Evolutionary conservation across 1,140 invertebrate species (phyloP).

Genomic region (Hypothenemus hampei): DNA sequence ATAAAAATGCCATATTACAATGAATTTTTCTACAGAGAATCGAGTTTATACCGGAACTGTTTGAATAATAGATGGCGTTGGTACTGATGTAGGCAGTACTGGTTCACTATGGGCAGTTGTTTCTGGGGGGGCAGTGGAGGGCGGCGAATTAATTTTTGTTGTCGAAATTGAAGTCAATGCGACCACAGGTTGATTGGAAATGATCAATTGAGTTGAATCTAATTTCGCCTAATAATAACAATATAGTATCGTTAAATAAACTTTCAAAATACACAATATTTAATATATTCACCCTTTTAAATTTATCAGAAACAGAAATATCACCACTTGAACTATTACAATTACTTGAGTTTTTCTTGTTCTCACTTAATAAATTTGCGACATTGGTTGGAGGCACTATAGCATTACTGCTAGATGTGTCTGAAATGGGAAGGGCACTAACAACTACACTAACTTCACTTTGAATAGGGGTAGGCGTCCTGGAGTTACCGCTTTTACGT

Average conservation of each 20-base stretch:
- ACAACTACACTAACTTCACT: constrained; percentile 36
- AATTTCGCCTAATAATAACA: constrained; percentile 29
- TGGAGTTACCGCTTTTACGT: constrained; percentile 35
- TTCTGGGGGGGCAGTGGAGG: constrained; percentile 15
- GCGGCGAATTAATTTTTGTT: constrained; percentile 26
- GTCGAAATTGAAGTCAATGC: constrained; percentile 40
- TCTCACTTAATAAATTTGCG: no score
- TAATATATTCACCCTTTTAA: constrained; percentile 43
- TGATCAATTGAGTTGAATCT: constrained; percentile 35
- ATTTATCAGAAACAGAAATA: constrained; percentile 33
- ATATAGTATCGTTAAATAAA: neutral
- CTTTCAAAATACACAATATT: neutral
- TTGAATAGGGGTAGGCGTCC: constrained; percentile 42
- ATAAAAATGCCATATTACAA: constrained; percentile 4
- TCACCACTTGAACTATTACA: no score
- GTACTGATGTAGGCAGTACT: constrained; percentile 12
- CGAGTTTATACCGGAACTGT: constrained; percentile 23
- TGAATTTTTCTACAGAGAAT: neutral
- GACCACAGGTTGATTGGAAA: constrained; percentile 38
- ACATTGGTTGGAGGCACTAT: constrained; percentile 22
- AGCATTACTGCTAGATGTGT: constrained; percentile 19
- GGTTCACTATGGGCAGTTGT: constrained; percentile 7
- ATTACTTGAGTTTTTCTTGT: constrained; percentile 28
- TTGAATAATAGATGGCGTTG: constrained; percentile 34
- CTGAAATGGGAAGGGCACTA: constrained; percentile 23